Base-by-base conservation (phyloP, 2,113 vertebrate genomes). In the Polypterus senegalus region DNA sequence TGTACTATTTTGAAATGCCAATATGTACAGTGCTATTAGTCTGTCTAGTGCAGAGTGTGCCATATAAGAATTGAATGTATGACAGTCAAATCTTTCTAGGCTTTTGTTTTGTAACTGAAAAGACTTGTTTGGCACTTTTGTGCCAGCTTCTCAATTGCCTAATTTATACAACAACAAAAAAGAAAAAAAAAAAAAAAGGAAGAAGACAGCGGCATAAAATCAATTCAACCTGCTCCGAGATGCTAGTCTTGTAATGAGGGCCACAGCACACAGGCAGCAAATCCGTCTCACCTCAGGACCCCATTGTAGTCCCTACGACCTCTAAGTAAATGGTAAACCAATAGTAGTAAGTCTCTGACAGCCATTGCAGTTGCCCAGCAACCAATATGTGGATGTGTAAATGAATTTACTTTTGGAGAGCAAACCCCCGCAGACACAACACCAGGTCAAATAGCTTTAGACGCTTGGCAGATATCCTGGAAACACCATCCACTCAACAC, bases 301-400 rank as follows among this genome's bases (percentile, higher is more conserved):
- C 9, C 58, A 57, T 65, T 65, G 67, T 48, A 52, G 57, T 61
- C 74, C 69, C 63, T 44, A 9, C 71, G 65, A 72, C 63, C 71
- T 65, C 65, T 48, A 65, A 61, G 69, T 57, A 43, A 62, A 76
- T 45, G 64, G 48, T 65, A 66, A 71, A 77, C 73, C 75, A 80
- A 67, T 48, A 68, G 73, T 6, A 58, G 68, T 63, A 73, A 73
- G 69, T 68, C 70, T 70, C 70, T 76, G 74, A 71, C 64, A 74
- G 71, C 67, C 54, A 71, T 63, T 69, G 69, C 1, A 1, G 73
- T 78, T 81, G 69, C 74, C 66, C 63, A 71, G 73, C 73, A 77
- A 72, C 69, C 54, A 5, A 0, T 1, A 4, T 47, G 47, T 11
- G 9, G 60, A 62, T 10, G 70, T 48, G 46, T 58, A 65, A 54